These are phyloP conservation scores for Hypothenemus hampei DNA, from an alignment of 1,140 invertebrate genomes.

Conservation along the genomic window DNA sequence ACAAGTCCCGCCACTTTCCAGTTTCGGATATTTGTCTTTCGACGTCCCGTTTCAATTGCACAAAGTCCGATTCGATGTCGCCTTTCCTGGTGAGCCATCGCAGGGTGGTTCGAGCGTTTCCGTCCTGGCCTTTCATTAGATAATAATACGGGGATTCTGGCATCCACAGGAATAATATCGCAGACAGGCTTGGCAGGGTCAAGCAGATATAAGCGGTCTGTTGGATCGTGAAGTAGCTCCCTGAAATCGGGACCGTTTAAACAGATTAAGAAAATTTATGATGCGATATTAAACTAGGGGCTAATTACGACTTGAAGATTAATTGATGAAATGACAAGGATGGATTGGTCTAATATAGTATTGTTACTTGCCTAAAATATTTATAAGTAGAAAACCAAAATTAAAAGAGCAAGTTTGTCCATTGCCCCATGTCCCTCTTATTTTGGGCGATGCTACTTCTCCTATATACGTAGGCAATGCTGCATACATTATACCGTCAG, in stretches of 20 bases:
- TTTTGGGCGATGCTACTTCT: slow-evolving; percentile 59
- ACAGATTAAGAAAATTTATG: too few relatives aligned
- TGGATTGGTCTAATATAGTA: too few relatives aligned
- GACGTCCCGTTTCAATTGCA: slow-evolving; percentile 33
- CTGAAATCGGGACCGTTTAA: slow-evolving; percentile 38
- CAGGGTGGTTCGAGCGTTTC: slow-evolving; percentile 32
- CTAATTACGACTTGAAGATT: too few relatives aligned
- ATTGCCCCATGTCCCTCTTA: slow-evolving; percentile 54
- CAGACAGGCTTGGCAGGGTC: slow-evolving; percentile 11
- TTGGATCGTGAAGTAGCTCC: slow-evolving; percentile 32
- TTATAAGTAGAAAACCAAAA: slow-evolving; percentile 49
- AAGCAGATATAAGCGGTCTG: slow-evolving; percentile 18
- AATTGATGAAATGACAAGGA: too few relatives aligned
- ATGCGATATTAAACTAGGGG: too few relatives aligned
- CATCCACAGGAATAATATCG: slow-evolving; percentile 27
- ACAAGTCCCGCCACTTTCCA: slow-evolving; percentile 30
- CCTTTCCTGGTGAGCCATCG: slow-evolving; percentile 48
- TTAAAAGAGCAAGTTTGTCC: slow-evolving; percentile 48
- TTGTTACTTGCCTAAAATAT: slow-evolving; percentile 41
- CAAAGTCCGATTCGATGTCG: slow-evolving; percentile 33
- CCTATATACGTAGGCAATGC: slow-evolving; percentile 55
- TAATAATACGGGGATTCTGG: slow-evolving; percentile 41
- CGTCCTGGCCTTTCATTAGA: slow-evolving; percentile 32
- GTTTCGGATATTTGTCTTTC: slow-evolving; percentile 31
- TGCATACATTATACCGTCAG: slow-evolving; percentile 33